These are phyloP conservation scores for Myotis myotis DNA, from an alignment of 2,797 vertebrate species.

Conservation along the genomic window DNA sequence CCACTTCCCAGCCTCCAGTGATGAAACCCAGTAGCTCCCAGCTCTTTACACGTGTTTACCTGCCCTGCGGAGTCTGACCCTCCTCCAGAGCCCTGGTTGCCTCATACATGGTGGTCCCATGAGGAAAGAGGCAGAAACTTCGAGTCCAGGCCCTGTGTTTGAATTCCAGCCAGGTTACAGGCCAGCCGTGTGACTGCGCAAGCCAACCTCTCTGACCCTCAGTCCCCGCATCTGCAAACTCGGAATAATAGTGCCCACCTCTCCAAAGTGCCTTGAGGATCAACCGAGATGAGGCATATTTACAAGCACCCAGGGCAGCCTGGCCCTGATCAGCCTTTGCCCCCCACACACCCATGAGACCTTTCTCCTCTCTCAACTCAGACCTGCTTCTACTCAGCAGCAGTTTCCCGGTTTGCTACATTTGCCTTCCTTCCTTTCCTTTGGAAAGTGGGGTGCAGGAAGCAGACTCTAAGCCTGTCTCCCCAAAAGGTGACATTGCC, in stretches of 20 bases:
- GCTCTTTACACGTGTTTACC: accelerated
- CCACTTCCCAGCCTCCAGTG: neutral
- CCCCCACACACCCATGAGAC: neutral
- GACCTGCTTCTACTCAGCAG: neutral
- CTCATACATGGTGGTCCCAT: accelerated
- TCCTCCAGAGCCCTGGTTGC: neutral
- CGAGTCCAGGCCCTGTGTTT: neutral
- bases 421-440: neutral
- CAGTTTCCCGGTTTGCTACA: neutral
- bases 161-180: neutral
- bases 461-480: neutral
- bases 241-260: no score
- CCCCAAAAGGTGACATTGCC: neutral
- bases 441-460: neutral
- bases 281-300: neutral
- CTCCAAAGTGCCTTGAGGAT: neutral
- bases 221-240: neutral
- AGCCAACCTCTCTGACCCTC: neutral
- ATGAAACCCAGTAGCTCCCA: neutral
- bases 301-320: neutral
- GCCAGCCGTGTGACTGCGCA: neutral
- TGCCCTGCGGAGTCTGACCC: neutral
- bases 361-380: neutral
- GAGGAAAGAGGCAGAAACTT: accelerated
- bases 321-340: accelerated